Evolutionary conservation across 2,113 vertebrate genomes (phyloP).

Genomic region (Meles meles): DNA sequence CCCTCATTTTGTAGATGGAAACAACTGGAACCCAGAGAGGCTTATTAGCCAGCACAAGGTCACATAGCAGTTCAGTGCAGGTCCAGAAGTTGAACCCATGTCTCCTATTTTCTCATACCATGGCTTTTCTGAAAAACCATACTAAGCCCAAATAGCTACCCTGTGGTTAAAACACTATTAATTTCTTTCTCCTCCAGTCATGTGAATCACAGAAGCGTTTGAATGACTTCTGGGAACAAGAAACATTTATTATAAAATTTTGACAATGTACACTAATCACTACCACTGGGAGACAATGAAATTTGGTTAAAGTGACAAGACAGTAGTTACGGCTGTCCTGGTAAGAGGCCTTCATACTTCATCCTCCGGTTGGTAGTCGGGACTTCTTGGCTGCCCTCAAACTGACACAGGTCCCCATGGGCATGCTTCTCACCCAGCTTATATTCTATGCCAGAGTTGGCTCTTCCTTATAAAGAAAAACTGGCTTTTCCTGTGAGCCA

Average conservation of each 20-base stretch:
- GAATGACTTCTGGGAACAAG: neutral
- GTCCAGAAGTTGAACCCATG: neutral
- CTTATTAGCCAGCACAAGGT: conserved; percentile 39
- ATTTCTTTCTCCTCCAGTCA: conserved; percentile 16
- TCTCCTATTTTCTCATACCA: neutral
- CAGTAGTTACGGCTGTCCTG: neutral
- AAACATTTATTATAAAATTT: conserved; percentile 18
- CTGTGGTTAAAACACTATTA: neutral
- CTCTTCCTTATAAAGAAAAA: neutral
- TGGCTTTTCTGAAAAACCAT: neutral
- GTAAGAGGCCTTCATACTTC: neutral
- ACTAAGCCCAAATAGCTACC: neutral
- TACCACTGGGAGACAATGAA: neutral
- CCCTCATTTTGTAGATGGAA: conserved; percentile 53
- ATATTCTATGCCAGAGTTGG: neutral
- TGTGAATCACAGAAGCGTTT: neutral
- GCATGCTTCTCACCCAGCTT: neutral
- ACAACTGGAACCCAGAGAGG: neutral
- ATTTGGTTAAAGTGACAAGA: neutral
- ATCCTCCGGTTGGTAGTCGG: neutral
- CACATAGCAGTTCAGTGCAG: neutral
- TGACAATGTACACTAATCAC: neutral
- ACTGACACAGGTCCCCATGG: neutral
- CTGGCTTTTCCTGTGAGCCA: neutral
- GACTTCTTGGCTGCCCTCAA: neutral